Percentiles rank a stretch among this genome's conserved stretches.
Conservation (phyloP, 2,113 vertebrate species). For the Megalops atlanticus region DNA sequence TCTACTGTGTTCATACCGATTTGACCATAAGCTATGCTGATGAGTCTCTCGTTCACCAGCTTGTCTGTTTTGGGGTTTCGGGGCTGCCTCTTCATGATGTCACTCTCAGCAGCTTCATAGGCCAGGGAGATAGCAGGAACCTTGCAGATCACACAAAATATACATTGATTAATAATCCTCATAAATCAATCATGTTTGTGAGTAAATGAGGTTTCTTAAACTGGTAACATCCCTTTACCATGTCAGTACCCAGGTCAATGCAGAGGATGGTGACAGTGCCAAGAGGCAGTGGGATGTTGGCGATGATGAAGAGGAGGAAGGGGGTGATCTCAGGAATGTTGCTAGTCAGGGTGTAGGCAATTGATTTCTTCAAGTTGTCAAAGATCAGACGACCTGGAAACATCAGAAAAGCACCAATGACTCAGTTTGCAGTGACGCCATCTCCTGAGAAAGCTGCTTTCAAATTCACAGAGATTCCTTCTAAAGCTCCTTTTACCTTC, state of each 20-base stretch:
- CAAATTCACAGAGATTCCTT: not conserved
- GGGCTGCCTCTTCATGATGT: slow-evolving; percentile 97
- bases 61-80: slow-evolving; percentile 89
- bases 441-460: not conserved
- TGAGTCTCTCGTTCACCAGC: slow-evolving; percentile 89
- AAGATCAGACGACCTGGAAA: slow-evolving; percentile 84
- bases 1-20: slow-evolving; percentile 70
- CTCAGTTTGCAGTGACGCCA: not conserved
- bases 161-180: not conserved
- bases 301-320: slow-evolving; percentile 89
- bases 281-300: slow-evolving; percentile 88
- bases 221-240: slow-evolving; percentile 71
- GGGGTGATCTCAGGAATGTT: slow-evolving; percentile 95
- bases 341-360: slow-evolving; percentile 92
- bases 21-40: slow-evolving; percentile 94
- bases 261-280: slow-evolving; percentile 93
- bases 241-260: slow-evolving; percentile 93
- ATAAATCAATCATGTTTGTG: no score
- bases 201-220: not conserved
- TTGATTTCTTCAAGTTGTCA: slow-evolving; percentile 94
- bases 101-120: slow-evolving; percentile 89
- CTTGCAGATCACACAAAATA: slow-evolving; percentile 54
- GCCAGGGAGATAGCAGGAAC: slow-evolving; percentile 92
- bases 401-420: not conserved
- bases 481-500: slow-evolving; percentile 70